phyloP scores from a whole-genome alignment of 2,113 vertebrate species.

The Ageneiosus marmoratus region DNA sequence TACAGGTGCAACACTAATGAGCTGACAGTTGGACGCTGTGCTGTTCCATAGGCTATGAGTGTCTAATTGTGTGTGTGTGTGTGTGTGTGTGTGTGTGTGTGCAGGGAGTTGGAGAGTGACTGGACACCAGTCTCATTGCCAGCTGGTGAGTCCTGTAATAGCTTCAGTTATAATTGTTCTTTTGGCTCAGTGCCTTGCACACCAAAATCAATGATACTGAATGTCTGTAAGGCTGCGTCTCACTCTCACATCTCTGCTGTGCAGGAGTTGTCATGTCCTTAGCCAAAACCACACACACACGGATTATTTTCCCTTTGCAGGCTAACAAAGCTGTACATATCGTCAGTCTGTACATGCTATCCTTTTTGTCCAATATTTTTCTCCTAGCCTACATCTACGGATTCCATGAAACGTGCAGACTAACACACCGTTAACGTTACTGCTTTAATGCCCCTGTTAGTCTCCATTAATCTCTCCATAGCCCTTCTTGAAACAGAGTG shows the following conservation, averaged over 20 bases:
- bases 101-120: slow-evolving; percentile 73
- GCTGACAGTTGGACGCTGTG: slow-evolving; percentile 26
- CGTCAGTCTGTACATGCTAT: not conserved
- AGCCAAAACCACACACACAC: not conserved
- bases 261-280: slow-evolving; percentile 35
- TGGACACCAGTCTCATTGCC: slow-evolving; percentile 73
- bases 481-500: not conserved
- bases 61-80: slow-evolving; percentile 34
- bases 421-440: not conserved
- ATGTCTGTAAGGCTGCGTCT: slow-evolving; percentile 51
- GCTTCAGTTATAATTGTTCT: slow-evolving; percentile 55
- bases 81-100: slow-evolving; percentile 42
- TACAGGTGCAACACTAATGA: slow-evolving; percentile 44
- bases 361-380: not conserved
- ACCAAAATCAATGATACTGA: slow-evolving; percentile 54
- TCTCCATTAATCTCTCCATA: not conserved
- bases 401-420: not conserved
- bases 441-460: not conserved
- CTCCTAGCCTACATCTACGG: no score
- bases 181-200: slow-evolving; percentile 39
- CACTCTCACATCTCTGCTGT: slow-evolving; percentile 34
- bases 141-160: slow-evolving; percentile 70
- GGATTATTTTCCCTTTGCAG: not conserved
- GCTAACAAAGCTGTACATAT: no score
- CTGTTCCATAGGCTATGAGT: slow-evolving; percentile 28